Base-by-base conservation (phyloP, 2,888 invertebrate species). In the Nowickia ferox region DNA sequence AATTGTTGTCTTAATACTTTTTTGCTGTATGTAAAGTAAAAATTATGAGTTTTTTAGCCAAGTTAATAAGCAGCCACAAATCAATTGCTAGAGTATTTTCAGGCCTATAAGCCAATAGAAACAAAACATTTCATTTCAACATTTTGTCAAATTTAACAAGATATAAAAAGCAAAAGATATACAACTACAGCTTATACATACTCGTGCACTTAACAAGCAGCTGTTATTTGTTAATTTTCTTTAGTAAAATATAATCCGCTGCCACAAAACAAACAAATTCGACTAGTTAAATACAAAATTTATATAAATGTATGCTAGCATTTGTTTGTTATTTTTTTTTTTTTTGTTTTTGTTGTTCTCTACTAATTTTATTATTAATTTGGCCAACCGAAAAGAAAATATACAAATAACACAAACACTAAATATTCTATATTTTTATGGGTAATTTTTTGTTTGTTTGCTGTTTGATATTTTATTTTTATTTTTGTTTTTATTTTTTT, bases 351-450 rank as follows among this genome's bases (percentile, higher is more conserved):
- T n/a, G n/a, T n/a, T 53, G 38, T 76, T 69, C 63, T 44, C 48
- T 55, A 77, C 77, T 77, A 85, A 85, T 85, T 85, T 77, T 48
- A 63, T 81, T 82, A 85, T 75, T 85, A 85, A 85, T 85, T 85
- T 82, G 77, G 55, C 48, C 63, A 77, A 77, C 57, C 71, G 30
- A 66, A 71, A 65, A 74, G 9, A 65, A 59, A 51, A 17, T 57
- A 48, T 15, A 61, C 55, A 68, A 68, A 68, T 57, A 77, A 69
- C 61, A 61, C 30, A 30, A 30, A 66, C 30, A 17, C 15, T 5
- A 74, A 61, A 74, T 63, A 74, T 55, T 55, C 46, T 61, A 51
- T 61, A 42, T 63, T 63, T 48, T 51, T 63, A 40, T 74, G 40
- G 9, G 8, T 22, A 55, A 22, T 72, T 61, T 71, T 22, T 30